Base-by-base conservation (phyloP, 2,888 invertebrate species). In the Tyria jacobaeae region DNA sequence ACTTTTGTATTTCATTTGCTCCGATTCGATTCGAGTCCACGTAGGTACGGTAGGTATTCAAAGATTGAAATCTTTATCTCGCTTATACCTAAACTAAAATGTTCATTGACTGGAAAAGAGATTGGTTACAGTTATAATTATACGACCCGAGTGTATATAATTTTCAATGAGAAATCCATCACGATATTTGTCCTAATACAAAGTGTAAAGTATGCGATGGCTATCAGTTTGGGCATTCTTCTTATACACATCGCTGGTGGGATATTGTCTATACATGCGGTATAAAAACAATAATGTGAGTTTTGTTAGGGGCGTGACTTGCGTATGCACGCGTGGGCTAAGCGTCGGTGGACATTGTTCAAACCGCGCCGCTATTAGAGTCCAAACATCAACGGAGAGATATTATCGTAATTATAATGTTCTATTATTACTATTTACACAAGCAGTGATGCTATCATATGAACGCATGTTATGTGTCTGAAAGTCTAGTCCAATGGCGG, bases 341-440 rank as follows among this genome's bases (percentile, higher is more conserved):
- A 73, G 88, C 89, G 87, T 89, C 89, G 89, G 91, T 91, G 91
- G 91, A 92, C 92, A 92, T 89, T 89, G 91, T 90, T 86, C 82
- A 85, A 85, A 86, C 86, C 83, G 79, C 76, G 73, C 79, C 78
- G 89, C 89, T 88, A 88, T 82, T 83, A 81, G 80, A 83, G 78
- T 75, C 88, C 89, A 90, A 90, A 91, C 91, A 90, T 87, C 85
- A 84, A 85, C 81, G 82, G 75, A 76, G 80, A 87, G 91, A 92
- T 93, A 79, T 75, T 92, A 93, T 93, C 92, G 79, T 85, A 89
- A 90, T 92, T 92, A 92, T 92, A 91, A 92, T 88, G 91, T 88
- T 88, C 83, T 86, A 88, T 87, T 91, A 91, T 90, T 89, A 89
- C 86, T 92, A 89, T 92, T 92, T 91, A 92, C 91, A 87, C 84